Evolutionary conservation across 2,797 vertebrate species (phyloP).

Genomic region (Jordanella pulchra): DNA sequence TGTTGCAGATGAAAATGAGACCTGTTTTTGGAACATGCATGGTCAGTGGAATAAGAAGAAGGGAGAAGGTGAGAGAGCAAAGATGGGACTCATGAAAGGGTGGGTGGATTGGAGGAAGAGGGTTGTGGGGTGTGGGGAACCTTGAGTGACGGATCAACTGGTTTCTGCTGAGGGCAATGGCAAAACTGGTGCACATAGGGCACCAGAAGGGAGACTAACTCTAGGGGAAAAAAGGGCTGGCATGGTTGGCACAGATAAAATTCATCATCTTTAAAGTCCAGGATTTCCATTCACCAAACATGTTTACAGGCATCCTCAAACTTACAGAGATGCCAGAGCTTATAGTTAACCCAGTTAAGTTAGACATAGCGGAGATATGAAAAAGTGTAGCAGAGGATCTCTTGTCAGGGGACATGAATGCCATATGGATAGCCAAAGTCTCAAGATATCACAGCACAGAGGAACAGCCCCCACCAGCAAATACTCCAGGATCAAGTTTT

Average conservation of each 20-base stretch:
- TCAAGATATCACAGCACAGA: conserved; percentile 54
- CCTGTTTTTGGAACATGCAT: conserved; percentile 89
- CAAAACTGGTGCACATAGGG: conserved; percentile 39
- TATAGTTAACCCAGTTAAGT: not conserved
- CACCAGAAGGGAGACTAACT: not conserved
- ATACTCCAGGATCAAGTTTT: conserved; percentile 68
- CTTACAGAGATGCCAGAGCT: conserved; percentile 16
- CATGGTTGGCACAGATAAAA: not conserved
- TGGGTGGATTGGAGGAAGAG: conserved; percentile 12
- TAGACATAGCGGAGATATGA: conserved; percentile 18
- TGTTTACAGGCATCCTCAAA: not conserved
- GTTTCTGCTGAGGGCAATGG: conserved; percentile 73
- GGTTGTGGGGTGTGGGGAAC: conserved; percentile 15
- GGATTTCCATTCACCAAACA: not conserved
- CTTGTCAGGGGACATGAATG: conserved; percentile 37
- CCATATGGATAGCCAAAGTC: conserved; percentile 41
- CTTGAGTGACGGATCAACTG: conserved; percentile 83
- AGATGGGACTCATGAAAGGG: conserved; percentile 70
- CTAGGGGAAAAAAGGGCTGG: conserved; percentile 9
- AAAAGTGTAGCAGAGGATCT: conserved; percentile 37
- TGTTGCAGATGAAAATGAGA: conserved; percentile 77
- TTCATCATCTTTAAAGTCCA: not conserved
- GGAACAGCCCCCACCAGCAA: conserved; percentile 54
- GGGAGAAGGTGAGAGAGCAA: conserved; percentile 81
- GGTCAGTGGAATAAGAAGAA: conserved; percentile 87